Evolutionary conservation across 2,888 invertebrate species (phyloP), one percentile per base, ranked within the genome.

Genomic region (Chouioia cunea): DNA sequence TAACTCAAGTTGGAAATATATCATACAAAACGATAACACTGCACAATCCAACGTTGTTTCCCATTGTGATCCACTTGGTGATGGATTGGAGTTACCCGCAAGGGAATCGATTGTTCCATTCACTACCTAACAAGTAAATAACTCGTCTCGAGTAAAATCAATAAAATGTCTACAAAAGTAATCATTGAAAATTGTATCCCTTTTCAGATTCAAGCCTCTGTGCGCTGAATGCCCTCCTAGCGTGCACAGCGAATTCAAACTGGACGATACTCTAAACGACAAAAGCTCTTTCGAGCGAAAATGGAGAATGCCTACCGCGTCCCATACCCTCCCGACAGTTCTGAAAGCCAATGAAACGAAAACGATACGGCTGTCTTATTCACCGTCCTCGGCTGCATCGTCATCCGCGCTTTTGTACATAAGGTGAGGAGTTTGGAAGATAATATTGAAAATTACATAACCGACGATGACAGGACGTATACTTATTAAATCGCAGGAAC

Each of bases 1-100:
- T 93, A 43, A 93, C 93, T 0, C 93, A 93, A 85, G 89, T 93
- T 67, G 92, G 92, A 69, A 92, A 92, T 82, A 87, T 88, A 65
- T 88, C 90, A 48, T 87, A 90, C 78, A 88, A 90, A 81, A 90
- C 89, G 70, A 86, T 95, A 77, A 89, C 90, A 64, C 86, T 93
- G 76, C 88, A 90, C 81, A 96, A 96, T 88, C 95, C 95, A 44
- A 88, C 90, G 59, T 89, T 90, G 74, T 89, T 89, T 79, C 89
- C 92, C 73, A 84, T 95, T 71, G 86, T 94, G 71, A 88, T 94
- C 79, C 95, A 96, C 83, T 85, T 92, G 68, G 88, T 93, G n/a
- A 89, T 93, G 79, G 89, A 93, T 79, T 89, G 89, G 79, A 88
- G 87, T 76, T 93, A 93, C 85, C 93, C 93, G 14, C 88, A 88